These are phyloP conservation scores for Xylota segnis DNA, from an alignment of 2,888 invertebrate genomes.

Conservation along the genomic window DNA sequence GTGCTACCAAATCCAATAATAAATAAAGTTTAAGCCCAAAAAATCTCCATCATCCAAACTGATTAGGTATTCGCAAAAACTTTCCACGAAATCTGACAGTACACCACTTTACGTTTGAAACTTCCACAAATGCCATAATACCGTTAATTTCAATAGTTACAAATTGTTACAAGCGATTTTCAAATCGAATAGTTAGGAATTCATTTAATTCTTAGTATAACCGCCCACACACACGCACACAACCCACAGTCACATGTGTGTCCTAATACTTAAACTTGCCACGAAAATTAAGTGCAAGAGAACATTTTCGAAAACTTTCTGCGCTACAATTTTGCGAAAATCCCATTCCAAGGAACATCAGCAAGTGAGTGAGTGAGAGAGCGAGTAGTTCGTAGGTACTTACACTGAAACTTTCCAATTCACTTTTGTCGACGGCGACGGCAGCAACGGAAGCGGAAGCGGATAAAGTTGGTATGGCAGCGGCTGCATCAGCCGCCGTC, in stretches of 20 bases:
- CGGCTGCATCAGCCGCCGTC: conserved; percentile 28
- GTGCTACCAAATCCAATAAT: no score
- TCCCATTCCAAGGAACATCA: conserved; percentile 38
- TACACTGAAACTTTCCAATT: conserved; percentile 77
- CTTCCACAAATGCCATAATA: conserved; percentile 50
- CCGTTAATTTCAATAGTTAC: conserved; percentile 67
- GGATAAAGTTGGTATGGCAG: conserved; percentile 41
- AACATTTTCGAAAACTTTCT: conserved; percentile 53
- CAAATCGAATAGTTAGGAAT: conserved; percentile 47
- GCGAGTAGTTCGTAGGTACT: conserved; percentile 60
- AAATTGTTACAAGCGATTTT: conserved; percentile 51
- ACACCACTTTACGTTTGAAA: conserved; percentile 17
- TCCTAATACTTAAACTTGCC: conserved; percentile 46
- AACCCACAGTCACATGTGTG: conserved; percentile 41
- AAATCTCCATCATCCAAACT: not conserved
- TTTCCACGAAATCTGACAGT: conserved; percentile 19
- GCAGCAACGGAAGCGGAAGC: conserved; percentile 13
- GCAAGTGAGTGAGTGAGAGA: conserved; percentile 14
- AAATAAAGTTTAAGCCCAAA: no score
- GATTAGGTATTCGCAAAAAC: conserved; percentile 12
- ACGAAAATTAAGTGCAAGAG: conserved; percentile 30
- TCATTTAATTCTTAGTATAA: not conserved
- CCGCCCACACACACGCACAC: no score
- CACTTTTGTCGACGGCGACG: conserved; percentile 68
- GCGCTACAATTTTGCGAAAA: conserved; percentile 50